phyloP scores from a whole-genome alignment of 2,888 invertebrate genomes.

The Smittia aterrima region DNA sequence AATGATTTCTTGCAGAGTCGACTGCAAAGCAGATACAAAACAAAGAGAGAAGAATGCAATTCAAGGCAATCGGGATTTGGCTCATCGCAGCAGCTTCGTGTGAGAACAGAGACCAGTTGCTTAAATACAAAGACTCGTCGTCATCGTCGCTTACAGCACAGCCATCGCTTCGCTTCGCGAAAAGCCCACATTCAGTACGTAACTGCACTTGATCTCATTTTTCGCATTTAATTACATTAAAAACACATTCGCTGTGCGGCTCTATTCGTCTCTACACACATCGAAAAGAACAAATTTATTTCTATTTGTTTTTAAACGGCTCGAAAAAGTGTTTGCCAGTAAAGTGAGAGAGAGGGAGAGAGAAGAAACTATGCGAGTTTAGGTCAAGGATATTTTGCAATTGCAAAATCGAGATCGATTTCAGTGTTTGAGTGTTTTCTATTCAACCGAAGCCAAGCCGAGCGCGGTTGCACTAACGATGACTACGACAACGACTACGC shows the following conservation, averaged over 20 bases:
- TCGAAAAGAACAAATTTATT: neutral
- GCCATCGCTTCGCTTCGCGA: neutral
- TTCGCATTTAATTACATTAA: constrained; percentile 32
- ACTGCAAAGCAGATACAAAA: neutral
- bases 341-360: neutral
- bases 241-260: constrained; percentile 4
- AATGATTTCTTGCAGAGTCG: neutral
- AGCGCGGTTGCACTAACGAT: neutral
- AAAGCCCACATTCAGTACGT: neutral
- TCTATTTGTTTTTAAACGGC: neutral
- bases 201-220: constrained; percentile 41
- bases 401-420: constrained; percentile 22
- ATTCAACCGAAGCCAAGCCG: constrained; percentile 8
- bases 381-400: constrained; percentile 38
- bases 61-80: constrained; percentile 25
- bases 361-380: constrained; percentile 30
- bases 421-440: neutral
- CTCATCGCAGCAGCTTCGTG: neutral
- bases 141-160: neutral
- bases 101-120: neutral
- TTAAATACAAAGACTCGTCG: neutral
- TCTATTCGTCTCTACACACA: neutral
- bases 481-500: too few relatives aligned
- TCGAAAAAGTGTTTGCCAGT: neutral
- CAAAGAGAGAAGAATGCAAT: constrained; percentile 21